A percentile compares a stretch with the other conserved stretches of the same genome.
phyloP scores from a whole-genome alignment of 1,140 invertebrate species.

The Tetramorium alpestre region DNA sequence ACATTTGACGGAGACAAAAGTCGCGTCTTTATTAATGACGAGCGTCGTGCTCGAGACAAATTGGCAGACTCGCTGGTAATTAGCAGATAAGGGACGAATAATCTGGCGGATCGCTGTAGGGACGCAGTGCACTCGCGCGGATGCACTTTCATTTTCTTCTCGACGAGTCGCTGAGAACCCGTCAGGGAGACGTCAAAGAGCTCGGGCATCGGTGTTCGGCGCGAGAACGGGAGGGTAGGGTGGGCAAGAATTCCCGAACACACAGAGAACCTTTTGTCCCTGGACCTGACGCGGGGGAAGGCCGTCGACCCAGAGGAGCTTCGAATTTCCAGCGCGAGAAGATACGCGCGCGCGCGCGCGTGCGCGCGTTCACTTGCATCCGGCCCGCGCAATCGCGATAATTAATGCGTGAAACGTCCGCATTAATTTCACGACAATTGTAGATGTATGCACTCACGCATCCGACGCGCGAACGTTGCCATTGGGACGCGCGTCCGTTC shows the following conservation, averaged over 20 bases:
- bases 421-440: conserved; percentile 61
- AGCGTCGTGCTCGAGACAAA: conserved; percentile 12
- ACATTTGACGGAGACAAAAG: conserved; percentile 19
- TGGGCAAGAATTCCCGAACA: conserved; percentile 38
- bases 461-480: conserved; percentile 16
- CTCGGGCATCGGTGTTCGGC: conserved; percentile 4
- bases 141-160: conserved; percentile 62
- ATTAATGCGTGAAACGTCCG: conserved; percentile 10
- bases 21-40: conserved; percentile 26
- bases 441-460: neutral
- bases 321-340: conserved; percentile 23
- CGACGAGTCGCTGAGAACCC: neutral
- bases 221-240: neutral
- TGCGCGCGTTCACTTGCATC: neutral
- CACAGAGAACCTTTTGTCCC: conserved; percentile 63
- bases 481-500: conserved; percentile 41
- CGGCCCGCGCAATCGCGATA: neutral
- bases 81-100: conserved; percentile 12
- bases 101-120: neutral
- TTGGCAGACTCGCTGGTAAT: conserved; percentile 15
- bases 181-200: conserved; percentile 43
- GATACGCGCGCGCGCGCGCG: neutral
- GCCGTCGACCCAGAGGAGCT: conserved; percentile 32
- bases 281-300: neutral
- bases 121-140: neutral